phyloP scores from a whole-genome alignment of 2,888 invertebrate species.

The Drosophila colorata region DNA sequence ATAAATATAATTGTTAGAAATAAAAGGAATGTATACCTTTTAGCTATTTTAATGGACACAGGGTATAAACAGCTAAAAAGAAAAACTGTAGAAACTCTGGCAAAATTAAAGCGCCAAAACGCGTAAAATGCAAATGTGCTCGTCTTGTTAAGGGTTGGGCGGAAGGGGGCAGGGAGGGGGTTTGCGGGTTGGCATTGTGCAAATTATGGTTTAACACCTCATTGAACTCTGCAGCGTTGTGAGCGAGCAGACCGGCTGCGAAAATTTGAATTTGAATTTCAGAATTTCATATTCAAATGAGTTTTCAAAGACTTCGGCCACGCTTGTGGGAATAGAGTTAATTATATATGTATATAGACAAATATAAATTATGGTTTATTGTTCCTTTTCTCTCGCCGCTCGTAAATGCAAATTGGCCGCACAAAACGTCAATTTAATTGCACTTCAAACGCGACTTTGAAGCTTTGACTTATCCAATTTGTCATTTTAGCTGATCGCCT shows the following conservation, averaged over 20 bases:
- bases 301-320: slow-evolving; percentile 74
- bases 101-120: slow-evolving; percentile 76
- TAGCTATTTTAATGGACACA: background rate
- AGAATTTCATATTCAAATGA: slow-evolving; percentile 79
- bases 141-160: slow-evolving; percentile 33
- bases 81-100: slow-evolving; percentile 46
- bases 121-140: slow-evolving; percentile 78
- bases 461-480: slow-evolving; percentile 33
- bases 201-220: slow-evolving; percentile 85
- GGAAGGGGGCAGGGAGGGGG: background rate
- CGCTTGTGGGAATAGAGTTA: slow-evolving; percentile 68
- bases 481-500: slow-evolving; percentile 28
- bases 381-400: slow-evolving; percentile 38
- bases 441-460: slow-evolving; percentile 29
- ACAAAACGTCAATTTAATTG: slow-evolving; percentile 56
- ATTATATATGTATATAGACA: slow-evolving; percentile 57
- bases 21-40: slow-evolving; percentile 1
- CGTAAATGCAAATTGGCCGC: slow-evolving; percentile 59
- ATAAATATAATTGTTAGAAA: background rate
- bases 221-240: slow-evolving; percentile 76
- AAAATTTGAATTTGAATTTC: slow-evolving; percentile 77
- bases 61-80: slow-evolving; percentile 48
- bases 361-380: slow-evolving; percentile 69
- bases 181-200: slow-evolving; percentile 67
- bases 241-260: slow-evolving; percentile 31